Conservation (phyloP, 2,888 invertebrate species). For the Acleris emargana region DNA sequence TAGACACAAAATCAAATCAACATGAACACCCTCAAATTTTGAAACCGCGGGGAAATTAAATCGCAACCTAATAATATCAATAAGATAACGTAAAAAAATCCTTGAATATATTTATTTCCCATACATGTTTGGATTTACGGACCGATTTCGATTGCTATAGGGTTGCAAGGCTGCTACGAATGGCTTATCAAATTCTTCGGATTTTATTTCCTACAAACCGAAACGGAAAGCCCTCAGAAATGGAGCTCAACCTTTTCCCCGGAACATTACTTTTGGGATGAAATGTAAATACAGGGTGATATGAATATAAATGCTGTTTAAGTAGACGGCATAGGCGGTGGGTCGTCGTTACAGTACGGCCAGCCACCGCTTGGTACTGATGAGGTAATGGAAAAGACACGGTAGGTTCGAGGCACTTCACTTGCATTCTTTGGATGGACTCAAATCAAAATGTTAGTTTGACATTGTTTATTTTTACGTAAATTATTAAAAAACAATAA, state of each 20-base stretch:
- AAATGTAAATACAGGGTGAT: constrained; percentile 80
- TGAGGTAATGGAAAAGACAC: constrained; percentile 30
- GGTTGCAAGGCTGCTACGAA: constrained; percentile 10
- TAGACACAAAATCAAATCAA: no score
- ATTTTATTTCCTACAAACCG: constrained; percentile 39
- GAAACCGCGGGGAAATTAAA: background rate
- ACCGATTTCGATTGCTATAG: constrained; percentile 5
- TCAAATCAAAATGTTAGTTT: background rate
- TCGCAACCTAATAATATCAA: background rate
- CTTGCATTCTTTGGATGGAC: no score
- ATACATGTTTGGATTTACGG: constrained; percentile 15
- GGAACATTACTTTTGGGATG: constrained; percentile 67
- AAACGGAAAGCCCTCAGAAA: constrained; percentile 51
- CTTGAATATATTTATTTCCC: background rate
- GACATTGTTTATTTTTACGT: no score
- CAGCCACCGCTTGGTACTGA: constrained; percentile 45
- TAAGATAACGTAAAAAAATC: background rate
- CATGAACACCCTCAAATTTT: background rate
- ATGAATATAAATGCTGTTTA: constrained; percentile 81
- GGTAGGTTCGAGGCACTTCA: constrained; percentile 1
- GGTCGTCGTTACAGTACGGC: constrained; percentile 41
- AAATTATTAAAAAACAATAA: no score
- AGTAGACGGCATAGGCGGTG: constrained; percentile 64
- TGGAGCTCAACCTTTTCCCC: constrained; percentile 53
- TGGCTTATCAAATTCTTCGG: constrained; percentile 33